Evolutionary conservation across 1,140 invertebrate genomes (phyloP), one percentile per base, ranked within the genome.

Genomic region (Magallana gigas): DNA sequence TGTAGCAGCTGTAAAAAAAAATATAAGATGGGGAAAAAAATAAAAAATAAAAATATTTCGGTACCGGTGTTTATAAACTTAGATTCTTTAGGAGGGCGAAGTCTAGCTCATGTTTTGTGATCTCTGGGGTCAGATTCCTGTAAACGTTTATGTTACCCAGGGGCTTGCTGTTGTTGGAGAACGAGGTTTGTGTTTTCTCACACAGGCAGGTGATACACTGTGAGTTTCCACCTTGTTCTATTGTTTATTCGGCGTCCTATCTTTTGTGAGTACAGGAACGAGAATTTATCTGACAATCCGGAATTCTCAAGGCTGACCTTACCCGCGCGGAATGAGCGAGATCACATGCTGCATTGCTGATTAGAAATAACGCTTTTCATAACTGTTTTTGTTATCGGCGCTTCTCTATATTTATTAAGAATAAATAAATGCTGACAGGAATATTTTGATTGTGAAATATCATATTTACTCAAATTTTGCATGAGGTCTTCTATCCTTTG

Each of bases 141-240:
- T 76, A 76, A 76, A 76, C 68, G 68, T 76, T 76, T 76, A 76
- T 36, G 36, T 76, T 76, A 76, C 68, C 68, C 29, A 12, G 4
- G 68, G 68, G 68, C 36, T 76, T 76, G 68, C 68, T 76, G 23
- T 76, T 29, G 14, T 12, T 29, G 36, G 68, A 76, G 36, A 29
- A 76, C 23, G 23, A 11, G 36, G 68, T 29, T 76, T 76, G 68
- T 76, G 68, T 76, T 76, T 23, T 76, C 68, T 76, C 68, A 76
- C 23, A 8, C 23, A 11, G 68, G 14, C 68, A 76, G 68, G 68
- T 29, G 68, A 76, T 76, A 23, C 23, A 29, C 68, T 8, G 68
- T 7, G 68, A 76, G 14, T 29, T 12, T 76, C 23, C 68, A 76
- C 68, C 68, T 76, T 76, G 18, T 76, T 76, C 68, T 29, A 76